Evolutionary conservation across 2,888 invertebrate species (phyloP).

Genomic region (Encarsia formosa): DNA sequence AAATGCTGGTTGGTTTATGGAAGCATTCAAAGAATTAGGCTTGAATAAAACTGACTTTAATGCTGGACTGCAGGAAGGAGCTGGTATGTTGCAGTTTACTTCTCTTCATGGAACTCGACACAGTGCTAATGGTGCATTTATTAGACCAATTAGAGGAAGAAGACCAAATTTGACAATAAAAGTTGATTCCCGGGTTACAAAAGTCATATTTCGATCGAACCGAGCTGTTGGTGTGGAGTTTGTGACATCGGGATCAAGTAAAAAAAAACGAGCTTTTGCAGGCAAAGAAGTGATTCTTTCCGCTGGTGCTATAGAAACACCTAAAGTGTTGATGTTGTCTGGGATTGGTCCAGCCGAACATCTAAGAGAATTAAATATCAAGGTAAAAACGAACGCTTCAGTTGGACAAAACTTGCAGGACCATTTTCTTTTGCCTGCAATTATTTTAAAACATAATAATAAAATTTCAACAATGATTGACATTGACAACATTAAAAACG

Average conservation of each 20-base stretch:
- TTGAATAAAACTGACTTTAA: not conserved
- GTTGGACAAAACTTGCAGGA: slow-evolving; percentile 86
- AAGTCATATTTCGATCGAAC: slow-evolving; percentile 67
- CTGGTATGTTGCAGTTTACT: not conserved
- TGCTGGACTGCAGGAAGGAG: not conserved
- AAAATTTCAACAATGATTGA: not conserved
- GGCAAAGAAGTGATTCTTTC: slow-evolving; percentile 77
- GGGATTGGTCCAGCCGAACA: slow-evolving; percentile 78
- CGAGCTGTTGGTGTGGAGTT: slow-evolving; percentile 75
- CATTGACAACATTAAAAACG: not conserved
- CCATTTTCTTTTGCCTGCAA: slow-evolving; percentile 57
- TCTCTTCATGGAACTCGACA: slow-evolving; percentile 55
- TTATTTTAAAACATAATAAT: too few species aligned
- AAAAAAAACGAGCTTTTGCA: slow-evolving; percentile 56
- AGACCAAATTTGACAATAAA: slow-evolving; percentile 78
- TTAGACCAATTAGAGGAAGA: slow-evolving; percentile 69
- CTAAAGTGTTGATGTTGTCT: slow-evolving; percentile 85
- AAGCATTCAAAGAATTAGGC: not conserved
- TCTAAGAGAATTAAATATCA: slow-evolving; percentile 66
- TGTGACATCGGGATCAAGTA: slow-evolving; percentile 60
- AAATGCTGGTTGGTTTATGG: not conserved
- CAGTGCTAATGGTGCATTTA: slow-evolving; percentile 79
- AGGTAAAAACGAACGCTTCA: slow-evolving; percentile 70
- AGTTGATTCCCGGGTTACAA: slow-evolving; percentile 74
- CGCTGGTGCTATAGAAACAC: slow-evolving; percentile 85